Percentiles rank a stretch among this genome's conserved stretches.
phyloP scores from a whole-genome alignment of 2,113 vertebrate genomes.

The Brevimyrus niger region DNA sequence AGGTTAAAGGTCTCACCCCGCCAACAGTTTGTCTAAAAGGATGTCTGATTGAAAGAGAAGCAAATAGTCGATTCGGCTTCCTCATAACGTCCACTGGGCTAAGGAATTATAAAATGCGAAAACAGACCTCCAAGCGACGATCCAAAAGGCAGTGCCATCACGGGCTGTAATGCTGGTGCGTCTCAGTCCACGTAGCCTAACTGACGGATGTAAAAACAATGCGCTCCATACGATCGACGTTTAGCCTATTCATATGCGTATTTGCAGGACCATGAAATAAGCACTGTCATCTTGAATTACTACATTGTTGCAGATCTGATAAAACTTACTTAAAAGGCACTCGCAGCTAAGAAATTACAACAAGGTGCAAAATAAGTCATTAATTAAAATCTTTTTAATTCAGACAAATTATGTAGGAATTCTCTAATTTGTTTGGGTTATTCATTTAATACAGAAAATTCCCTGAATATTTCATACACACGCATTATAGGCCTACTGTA shows the following conservation, averaged over 20 bases:
- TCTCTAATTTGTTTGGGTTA: background rate
- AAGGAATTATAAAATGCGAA: background rate
- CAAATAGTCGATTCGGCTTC: background rate
- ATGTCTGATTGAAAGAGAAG: background rate
- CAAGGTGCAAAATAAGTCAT: background rate
- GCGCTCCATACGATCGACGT: background rate
- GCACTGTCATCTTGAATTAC: background rate
- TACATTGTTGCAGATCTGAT: background rate
- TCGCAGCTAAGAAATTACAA: background rate
- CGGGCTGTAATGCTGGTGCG: background rate
- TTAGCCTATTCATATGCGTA: background rate
- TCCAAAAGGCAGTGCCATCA: background rate
- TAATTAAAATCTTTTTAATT: slow-evolving; percentile 2
- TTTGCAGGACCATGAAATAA: background rate
- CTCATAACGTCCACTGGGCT: background rate
- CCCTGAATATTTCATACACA: background rate
- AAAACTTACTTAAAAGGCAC: background rate
- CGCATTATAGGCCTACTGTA: background rate
- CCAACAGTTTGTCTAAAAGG: background rate
- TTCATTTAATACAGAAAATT: background rate
- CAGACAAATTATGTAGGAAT: background rate
- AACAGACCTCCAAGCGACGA: background rate
- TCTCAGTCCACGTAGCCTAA: background rate
- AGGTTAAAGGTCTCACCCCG: background rate
- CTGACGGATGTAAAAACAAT: background rate